Conservation (phyloP, 2,888 invertebrate species). For the Pseudococcus longispinus region DNA sequence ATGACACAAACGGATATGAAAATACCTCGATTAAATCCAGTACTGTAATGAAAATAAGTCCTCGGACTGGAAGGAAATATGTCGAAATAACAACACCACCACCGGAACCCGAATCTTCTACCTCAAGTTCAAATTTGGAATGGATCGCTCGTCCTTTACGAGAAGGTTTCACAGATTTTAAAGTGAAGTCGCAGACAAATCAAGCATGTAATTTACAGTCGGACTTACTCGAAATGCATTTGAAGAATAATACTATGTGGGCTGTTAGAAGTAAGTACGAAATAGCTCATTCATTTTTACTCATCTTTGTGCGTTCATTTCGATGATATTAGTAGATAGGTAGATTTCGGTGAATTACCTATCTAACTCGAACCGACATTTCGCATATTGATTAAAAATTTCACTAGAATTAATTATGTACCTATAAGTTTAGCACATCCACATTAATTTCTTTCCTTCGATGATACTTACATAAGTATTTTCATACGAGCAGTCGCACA, state of each 20-base stretch:
- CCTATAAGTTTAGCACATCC: background rate
- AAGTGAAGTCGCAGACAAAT: conserved; percentile 44
- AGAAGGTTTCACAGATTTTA: conserved; percentile 48
- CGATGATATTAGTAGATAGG: too few species aligned
- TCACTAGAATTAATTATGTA: background rate
- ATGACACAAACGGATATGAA: background rate
- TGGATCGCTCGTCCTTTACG: conserved; percentile 35
- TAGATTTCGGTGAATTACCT: background rate
- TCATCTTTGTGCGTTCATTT: too few species aligned
- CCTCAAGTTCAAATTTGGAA: background rate
- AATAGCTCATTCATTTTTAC: background rate
- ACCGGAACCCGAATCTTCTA: background rate
- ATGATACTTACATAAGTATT: background rate
- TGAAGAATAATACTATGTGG: conserved; percentile 58
- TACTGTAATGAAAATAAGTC: conserved; percentile 26
- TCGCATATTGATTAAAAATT: background rate
- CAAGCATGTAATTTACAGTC: conserved; percentile 54
- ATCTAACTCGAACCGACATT: background rate
- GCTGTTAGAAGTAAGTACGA: conserved; percentile 58
- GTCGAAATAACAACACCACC: background rate
- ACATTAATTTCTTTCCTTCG: background rate
- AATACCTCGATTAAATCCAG: background rate
- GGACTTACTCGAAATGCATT: conserved; percentile 51
- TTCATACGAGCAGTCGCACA: background rate
- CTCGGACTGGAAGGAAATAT: background rate